A percentile compares a stretch with the other conserved stretches of the same genome.
Evolutionary conservation across 2,888 invertebrate genomes (phyloP).

Genomic region (Aleiodes leptofemur): DNA sequence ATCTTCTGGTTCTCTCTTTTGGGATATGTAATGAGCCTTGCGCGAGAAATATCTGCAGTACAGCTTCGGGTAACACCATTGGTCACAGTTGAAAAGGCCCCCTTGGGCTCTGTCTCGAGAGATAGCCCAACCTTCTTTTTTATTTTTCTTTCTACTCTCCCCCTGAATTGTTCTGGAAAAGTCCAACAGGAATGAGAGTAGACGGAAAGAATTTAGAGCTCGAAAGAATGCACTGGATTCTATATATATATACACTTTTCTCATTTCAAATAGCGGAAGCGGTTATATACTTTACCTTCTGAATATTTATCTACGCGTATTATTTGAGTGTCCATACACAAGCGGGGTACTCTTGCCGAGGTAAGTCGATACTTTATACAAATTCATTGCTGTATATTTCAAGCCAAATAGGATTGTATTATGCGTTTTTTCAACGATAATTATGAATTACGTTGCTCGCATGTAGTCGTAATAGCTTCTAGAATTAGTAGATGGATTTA

Average conservation of each 20-base stretch:
- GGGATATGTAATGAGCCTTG: slow-evolving; percentile 29
- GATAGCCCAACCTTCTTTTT: slow-evolving; percentile 12
- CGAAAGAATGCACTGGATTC: slow-evolving; percentile 34
- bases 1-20: slow-evolving; percentile 5
- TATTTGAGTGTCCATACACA: slow-evolving; percentile 53
- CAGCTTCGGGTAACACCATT: slow-evolving; percentile 24
- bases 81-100: slow-evolving; percentile 45
- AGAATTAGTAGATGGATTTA: background rate
- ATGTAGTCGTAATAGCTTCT: background rate
- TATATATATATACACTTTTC: background rate
- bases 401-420: slow-evolving; percentile 40
- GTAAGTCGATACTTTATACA: slow-evolving; percentile 40
- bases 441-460: background rate
- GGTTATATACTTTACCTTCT: slow-evolving; percentile 58
- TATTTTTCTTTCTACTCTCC: slow-evolving; percentile 3
- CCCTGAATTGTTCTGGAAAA: slow-evolving; percentile 33
- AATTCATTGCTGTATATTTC: background rate
- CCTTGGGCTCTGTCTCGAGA: slow-evolving; percentile 23
- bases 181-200: slow-evolving; percentile 26
- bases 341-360: slow-evolving; percentile 30
- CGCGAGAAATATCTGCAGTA: slow-evolving; percentile 18
- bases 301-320: slow-evolving; percentile 66
- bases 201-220: slow-evolving; percentile 29
- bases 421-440: background rate
- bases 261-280: slow-evolving; percentile 28